These are phyloP conservation scores for Oreochromis aureus DNA, from an alignment of 2,113 vertebrate species.

Conservation along the genomic window DNA sequence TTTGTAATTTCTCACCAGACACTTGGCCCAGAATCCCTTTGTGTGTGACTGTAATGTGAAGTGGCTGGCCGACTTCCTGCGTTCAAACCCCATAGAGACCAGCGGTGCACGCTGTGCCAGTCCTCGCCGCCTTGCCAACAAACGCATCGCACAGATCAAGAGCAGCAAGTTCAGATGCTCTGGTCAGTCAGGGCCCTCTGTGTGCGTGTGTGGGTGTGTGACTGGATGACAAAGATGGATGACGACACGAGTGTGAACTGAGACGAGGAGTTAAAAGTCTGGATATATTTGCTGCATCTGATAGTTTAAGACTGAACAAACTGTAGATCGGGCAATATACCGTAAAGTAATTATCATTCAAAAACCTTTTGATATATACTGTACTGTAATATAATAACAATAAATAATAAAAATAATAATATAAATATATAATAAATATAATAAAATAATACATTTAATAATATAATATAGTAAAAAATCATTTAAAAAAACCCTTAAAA, in stretches of 20 bases:
- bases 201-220: neutral
- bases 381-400: too few relatives aligned
- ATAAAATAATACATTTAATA: too few relatives aligned
- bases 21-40: constrained; percentile 96
- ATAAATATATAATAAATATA: too few relatives aligned
- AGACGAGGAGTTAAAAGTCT: neutral
- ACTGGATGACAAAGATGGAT: neutral
- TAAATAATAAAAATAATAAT: too few relatives aligned
- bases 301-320: neutral
- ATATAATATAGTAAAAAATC: too few relatives aligned
- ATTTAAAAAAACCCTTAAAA: neutral
- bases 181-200: constrained; percentile 67
- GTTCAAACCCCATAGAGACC: constrained; percentile 91
- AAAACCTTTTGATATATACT: neutral
- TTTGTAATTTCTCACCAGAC: constrained; percentile 68
- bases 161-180: constrained; percentile 98
- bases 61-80: constrained; percentile 94
- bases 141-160: constrained; percentile 96
- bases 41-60: constrained; percentile 96
- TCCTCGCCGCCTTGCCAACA: constrained; percentile 93
- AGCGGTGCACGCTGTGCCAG: constrained; percentile 93
- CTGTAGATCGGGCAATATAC: neutral
- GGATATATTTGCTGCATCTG: rapidly evolving
- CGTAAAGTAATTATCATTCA: neutral
- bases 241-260: neutral